These are phyloP conservation scores for Melanogrammus aeglefinus DNA, from an alignment of 2,797 vertebrate species.

Conservation along the genomic window DNA sequence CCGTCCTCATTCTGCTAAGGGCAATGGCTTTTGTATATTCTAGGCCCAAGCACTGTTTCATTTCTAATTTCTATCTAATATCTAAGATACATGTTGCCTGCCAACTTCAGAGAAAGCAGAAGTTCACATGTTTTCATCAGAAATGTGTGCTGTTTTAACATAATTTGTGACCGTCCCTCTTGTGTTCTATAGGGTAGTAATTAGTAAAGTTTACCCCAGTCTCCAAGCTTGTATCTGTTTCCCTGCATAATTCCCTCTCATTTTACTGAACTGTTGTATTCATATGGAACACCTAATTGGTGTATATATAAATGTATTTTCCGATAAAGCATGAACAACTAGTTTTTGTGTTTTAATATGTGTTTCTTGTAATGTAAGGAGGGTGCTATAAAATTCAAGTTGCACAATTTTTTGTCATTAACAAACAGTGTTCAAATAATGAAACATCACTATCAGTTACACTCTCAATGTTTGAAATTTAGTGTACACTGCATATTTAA, in stretches of 20 bases:
- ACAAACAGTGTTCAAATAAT: not conserved
- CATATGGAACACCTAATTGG: not conserved
- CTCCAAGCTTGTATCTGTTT: not conserved
- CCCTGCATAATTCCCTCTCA: not conserved
- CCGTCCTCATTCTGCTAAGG: not conserved
- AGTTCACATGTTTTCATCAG: not conserved
- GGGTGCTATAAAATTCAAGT: not conserved
- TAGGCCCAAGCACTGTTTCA: not conserved
- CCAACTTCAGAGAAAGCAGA: not conserved
- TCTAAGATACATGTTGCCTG: not conserved
- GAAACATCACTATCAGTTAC: not conserved
- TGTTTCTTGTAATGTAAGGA: not conserved
- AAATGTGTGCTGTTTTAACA: not conserved
- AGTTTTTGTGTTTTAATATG: not conserved
- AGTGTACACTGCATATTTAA: not conserved
- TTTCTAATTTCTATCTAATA: not conserved
- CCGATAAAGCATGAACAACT: not conserved
- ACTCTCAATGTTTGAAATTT: not conserved
- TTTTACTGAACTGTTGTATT: not conserved
- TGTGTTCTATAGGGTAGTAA: not conserved
- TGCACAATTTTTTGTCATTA: not conserved
- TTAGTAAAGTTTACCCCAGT: not conserved
- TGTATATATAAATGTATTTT: not conserved
- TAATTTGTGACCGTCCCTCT: not conserved
- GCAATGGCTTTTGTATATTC: constrained; percentile 2